A percentile compares a stretch with the other conserved stretches of the same genome.
phyloP scores from a whole-genome alignment of 2,888 invertebrate genomes.

The Protula sp. region DNA sequence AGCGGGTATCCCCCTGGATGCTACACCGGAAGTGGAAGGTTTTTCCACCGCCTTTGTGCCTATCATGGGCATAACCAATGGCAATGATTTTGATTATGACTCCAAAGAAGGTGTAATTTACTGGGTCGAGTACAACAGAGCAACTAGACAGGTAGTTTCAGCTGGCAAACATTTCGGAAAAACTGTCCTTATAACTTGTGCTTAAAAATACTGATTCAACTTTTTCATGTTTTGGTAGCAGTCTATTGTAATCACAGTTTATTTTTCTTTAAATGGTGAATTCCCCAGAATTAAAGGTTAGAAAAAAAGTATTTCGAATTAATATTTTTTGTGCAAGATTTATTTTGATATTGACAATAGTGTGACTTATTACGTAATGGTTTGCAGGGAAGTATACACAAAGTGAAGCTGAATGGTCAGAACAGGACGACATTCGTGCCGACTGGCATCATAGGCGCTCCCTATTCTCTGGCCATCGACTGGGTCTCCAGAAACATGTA shows the following conservation, averaged over 20 bases:
- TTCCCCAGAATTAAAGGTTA: too few species aligned
- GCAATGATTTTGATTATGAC: slow-evolving; percentile 88
- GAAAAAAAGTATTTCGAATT: too few species aligned
- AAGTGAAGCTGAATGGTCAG: slow-evolving; percentile 60
- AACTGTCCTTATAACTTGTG: background rate
- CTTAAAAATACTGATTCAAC: background rate
- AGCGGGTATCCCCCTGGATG: slow-evolving; percentile 31
- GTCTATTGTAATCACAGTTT: too few species aligned
- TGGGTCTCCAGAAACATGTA: slow-evolving; percentile 94
- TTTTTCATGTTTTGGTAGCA: too few species aligned
- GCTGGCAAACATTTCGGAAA: too few species aligned
- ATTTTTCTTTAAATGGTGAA: too few species aligned
- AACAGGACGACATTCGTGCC: slow-evolving; percentile 77
- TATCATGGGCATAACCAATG: slow-evolving; percentile 56
- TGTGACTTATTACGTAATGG: background rate
- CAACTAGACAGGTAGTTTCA: too few species aligned
- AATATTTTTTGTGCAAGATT: too few species aligned
- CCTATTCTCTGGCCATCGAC: slow-evolving; percentile 88
- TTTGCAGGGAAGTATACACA: slow-evolving; percentile 1
- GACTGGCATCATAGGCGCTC: slow-evolving; percentile 71
- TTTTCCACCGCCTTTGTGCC: slow-evolving; percentile 39
- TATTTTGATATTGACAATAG: too few species aligned
- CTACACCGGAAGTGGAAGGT: slow-evolving; percentile 6
- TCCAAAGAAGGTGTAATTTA: slow-evolving; percentile 75
- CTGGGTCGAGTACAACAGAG: slow-evolving; percentile 51